A percentile compares a stretch with the other conserved stretches of the same genome.
Conservation (phyloP, 2,797 vertebrate genomes). For the Rhynchotus rufescens region DNA sequence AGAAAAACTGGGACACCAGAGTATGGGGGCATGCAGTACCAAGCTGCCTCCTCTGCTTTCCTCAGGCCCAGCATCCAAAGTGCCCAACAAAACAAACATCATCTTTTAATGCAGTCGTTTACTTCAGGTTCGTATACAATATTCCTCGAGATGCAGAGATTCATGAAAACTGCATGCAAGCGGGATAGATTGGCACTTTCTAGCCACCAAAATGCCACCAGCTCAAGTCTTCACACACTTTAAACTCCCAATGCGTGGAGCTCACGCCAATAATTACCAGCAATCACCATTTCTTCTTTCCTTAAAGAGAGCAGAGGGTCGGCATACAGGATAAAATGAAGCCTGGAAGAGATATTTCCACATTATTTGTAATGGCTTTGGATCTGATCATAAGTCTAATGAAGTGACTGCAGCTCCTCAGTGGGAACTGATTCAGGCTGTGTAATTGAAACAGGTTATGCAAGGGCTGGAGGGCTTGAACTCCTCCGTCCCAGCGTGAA, state of each 20-base stretch:
- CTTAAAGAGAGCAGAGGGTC: slow-evolving; percentile 43
- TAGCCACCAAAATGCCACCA: slow-evolving; percentile 7
- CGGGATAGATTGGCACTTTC: slow-evolving; percentile 8
- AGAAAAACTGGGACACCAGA: slow-evolving; percentile 15
- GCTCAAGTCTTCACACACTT: slow-evolving; percentile 15
- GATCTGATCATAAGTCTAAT: slow-evolving; percentile 62
- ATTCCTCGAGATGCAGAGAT: background rate
- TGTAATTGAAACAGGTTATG: slow-evolving; percentile 3
- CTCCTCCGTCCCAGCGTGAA: slow-evolving; percentile 52
- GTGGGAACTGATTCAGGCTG: slow-evolving; percentile 19
- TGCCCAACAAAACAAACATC: slow-evolving; percentile 23
- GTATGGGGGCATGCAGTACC: background rate
- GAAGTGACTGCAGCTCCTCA: slow-evolving; percentile 50
- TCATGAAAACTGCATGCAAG: background rate
- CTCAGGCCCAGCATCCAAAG: slow-evolving; percentile 31
- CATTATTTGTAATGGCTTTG: slow-evolving; percentile 62
- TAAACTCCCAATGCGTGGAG: slow-evolving; percentile 29
- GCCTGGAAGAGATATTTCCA: slow-evolving; percentile 21
- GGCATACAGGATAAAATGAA: slow-evolving; percentile 60
- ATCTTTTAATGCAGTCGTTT: background rate
- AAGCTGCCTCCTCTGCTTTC: background rate
- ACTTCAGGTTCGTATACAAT: background rate
- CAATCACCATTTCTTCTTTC: slow-evolving; percentile 40
- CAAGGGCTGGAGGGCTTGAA: slow-evolving; percentile 46
- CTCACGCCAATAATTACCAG: slow-evolving; percentile 44